Base-by-base conservation (phyloP, 1,140 invertebrate species). In the Brachionus plicatilis region DNA sequence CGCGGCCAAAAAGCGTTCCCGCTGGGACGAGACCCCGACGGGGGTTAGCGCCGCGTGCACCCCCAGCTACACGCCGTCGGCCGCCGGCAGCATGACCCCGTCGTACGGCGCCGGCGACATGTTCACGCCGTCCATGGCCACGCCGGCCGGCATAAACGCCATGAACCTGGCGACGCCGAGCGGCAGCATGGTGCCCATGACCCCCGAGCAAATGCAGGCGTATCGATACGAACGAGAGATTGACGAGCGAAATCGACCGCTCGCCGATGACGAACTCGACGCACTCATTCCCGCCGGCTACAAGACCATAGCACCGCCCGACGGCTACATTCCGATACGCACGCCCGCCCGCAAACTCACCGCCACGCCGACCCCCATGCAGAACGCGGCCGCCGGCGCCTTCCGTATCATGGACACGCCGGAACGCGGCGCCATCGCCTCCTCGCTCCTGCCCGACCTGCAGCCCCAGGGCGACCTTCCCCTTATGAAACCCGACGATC, bases 141-240 rank as follows among this genome's bases (percentile, higher is more conserved):
- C 97, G 2, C 98, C 98, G 0, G 94, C 96, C 24, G 98, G 98
- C 56, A 91, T 94, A 0, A 97, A 97, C 89, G 97, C 98, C 0
- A 98, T 99, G 95, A 95, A 93, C 0, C 94, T 99, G 93, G 95
- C 95, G 0, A 99, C 98, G 0, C 98, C 98, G 0, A 97, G 96
- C 0, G 96, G 96, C 0, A 94, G 94, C 85, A 98, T 87, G 66
- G 93, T 96, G 85, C 94, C 95, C 1, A 99, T 99, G 97, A 99
- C 98, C 0, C 97, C 98, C 0, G 98, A 99, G 90, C 97, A 99
- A 89, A 90, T 99, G 85, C 97, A 99, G 89, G 96, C 96, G 0
- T 98, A 96, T 89, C 93, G 96, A n/a, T 98, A 96, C 96, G 97
- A 99, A 90, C 93, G 95, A 87, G 98, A 99, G 91, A 98, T 99